These are phyloP conservation scores for Pristis pectinata DNA, from an alignment of 2,797 vertebrate genomes.

Conservation along the genomic window DNA sequence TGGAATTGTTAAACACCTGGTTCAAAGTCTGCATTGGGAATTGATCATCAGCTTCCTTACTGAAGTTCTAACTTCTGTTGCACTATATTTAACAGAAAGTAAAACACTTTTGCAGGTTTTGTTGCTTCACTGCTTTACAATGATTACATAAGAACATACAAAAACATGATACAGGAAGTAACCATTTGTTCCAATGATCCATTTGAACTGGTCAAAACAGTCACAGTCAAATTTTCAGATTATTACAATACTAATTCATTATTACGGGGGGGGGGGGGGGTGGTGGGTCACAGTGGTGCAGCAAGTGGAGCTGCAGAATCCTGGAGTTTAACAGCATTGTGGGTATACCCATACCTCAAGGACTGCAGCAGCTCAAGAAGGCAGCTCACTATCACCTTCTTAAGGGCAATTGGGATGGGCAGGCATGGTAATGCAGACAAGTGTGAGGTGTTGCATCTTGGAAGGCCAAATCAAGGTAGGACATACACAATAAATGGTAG, in stretches of 20 bases:
- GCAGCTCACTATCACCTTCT: no score
- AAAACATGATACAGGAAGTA: not conserved
- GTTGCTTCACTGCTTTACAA: not conserved
- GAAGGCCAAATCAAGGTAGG: no score
- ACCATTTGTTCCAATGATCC: not conserved
- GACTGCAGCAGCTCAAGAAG: no score
- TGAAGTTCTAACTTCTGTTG: not conserved
- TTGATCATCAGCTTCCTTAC: not conserved
- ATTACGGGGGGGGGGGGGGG: no score
- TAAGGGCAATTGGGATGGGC: no score
- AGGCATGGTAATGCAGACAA: no score
- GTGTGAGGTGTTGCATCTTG: no score
- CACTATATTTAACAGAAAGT: not conserved
- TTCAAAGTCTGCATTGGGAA: not conserved
- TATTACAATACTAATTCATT: not conserved
- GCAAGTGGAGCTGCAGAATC: no score
- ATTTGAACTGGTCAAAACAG: slow-evolving; percentile 10
- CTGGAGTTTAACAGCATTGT: no score
- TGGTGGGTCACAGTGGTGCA: no score
- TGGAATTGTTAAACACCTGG: not conserved
- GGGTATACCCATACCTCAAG: no score
- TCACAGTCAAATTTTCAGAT: not conserved
- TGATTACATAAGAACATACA: not conserved
- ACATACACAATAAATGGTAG: no score
- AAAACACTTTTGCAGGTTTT: not conserved